phyloP scores from a whole-genome alignment of 2,113 vertebrate species.

The Dolichotis patagonum region DNA sequence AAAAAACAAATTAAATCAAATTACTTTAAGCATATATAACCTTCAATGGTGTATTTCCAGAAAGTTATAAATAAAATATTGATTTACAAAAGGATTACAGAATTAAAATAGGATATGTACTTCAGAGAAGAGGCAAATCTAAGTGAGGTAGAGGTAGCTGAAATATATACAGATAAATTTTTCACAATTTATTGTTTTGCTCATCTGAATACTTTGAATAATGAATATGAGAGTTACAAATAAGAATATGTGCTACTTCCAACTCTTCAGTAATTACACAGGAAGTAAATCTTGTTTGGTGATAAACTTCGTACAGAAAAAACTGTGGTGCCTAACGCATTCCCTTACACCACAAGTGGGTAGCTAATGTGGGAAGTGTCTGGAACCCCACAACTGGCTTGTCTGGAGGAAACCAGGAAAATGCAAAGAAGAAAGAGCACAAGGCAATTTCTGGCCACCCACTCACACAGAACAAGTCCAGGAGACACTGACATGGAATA shows the following conservation, averaged over 20 bases:
- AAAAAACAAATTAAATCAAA: not conserved
- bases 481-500: too few relatives aligned
- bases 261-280: not conserved
- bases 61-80: slow-evolving; percentile 7
- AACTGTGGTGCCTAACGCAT: too few relatives aligned
- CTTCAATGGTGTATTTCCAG: not conserved
- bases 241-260: slow-evolving; percentile 1
- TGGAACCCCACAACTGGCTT: too few relatives aligned
- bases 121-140: not conserved
- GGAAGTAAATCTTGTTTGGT: not conserved
- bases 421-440: too few relatives aligned
- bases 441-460: too few relatives aligned
- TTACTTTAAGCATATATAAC: not conserved
- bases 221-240: not conserved
- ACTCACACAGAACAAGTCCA: too few relatives aligned
- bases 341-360: too few relatives aligned
- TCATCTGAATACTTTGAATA: slow-evolving; percentile 1
- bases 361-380: too few relatives aligned
- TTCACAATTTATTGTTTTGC: not conserved
- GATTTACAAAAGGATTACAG: slow-evolving; percentile 19
- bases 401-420: too few relatives aligned
- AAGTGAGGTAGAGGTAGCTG: not conserved
- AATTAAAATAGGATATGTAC: not conserved
- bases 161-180: not conserved
- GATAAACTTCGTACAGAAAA: slow-evolving; percentile 5